Conservation (phyloP, 2,113 vertebrate species). For the Aix galericulata region DNA sequence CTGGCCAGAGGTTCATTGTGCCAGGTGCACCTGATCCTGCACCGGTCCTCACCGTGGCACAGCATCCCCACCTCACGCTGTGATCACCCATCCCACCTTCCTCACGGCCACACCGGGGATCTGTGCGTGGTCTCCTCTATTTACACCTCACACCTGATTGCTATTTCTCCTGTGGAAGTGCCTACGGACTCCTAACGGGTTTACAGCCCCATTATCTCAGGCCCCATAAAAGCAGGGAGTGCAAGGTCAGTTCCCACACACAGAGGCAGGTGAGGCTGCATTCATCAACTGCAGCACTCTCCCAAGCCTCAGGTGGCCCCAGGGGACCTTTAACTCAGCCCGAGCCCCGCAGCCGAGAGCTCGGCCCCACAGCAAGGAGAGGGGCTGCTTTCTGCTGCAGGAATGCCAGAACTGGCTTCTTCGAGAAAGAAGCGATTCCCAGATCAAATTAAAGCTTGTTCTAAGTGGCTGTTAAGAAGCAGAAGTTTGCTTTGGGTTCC, state of each 20-base stretch:
- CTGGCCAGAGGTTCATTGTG: neutral
- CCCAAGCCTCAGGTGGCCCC: neutral
- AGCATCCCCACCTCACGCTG: neutral
- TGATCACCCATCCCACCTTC: neutral
- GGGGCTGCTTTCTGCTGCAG: neutral
- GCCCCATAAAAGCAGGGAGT: neutral
- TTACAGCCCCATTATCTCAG: neutral
- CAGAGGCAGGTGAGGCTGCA: neutral
- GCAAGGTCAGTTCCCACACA: neutral
- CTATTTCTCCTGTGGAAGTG: neutral
- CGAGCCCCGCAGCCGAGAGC: neutral
- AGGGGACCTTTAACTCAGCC: neutral
- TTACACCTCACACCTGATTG: neutral
- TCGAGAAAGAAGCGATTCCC: neutral
- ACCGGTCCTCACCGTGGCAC: neutral
- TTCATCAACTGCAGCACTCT: neutral
- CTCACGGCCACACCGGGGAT: accelerated
- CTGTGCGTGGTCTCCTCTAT: accelerated
- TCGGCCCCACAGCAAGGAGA: neutral
- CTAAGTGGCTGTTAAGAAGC: neutral
- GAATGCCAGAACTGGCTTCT: neutral
- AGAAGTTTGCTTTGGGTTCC: neutral
- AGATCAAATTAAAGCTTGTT: slow-evolving; percentile 4
- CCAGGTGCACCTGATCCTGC: neutral
- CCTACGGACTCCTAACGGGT: neutral